Percentiles rank a stretch among this genome's conserved stretches.
Conservation (phyloP, 2,888 invertebrate genomes). For the Callyntrura guangdongensis region DNA sequence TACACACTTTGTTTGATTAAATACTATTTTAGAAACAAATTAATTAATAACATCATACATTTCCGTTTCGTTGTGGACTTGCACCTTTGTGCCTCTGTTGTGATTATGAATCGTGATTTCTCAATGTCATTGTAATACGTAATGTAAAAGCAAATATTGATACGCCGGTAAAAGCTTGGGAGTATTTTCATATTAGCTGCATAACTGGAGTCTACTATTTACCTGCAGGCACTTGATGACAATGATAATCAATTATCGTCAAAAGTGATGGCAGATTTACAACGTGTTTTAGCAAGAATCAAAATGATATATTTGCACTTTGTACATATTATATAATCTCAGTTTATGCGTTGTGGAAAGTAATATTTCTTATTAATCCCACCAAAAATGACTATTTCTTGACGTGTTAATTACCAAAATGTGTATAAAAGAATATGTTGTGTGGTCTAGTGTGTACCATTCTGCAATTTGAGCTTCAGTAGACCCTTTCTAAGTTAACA, state of each 20-base stretch:
- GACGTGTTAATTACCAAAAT: not conserved
- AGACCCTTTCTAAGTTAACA: not conserved
- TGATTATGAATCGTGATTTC: constrained; percentile 5
- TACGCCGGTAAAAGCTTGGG: not conserved
- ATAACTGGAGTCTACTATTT: not conserved
- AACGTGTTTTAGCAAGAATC: not conserved
- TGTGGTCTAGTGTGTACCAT: not conserved
- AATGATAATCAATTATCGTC: constrained; percentile 21
- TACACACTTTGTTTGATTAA: too few relatives aligned
- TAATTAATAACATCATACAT: too few relatives aligned
- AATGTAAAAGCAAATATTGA: constrained; percentile 30
- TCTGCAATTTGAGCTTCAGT: not conserved
- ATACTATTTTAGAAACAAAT: too few relatives aligned
- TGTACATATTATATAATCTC: not conserved
- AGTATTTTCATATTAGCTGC: not conserved
- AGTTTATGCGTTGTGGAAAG: not conserved
- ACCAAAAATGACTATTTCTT: not conserved
- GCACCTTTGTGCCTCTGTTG: not conserved
- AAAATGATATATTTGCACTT: too few relatives aligned
- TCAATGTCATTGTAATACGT: not conserved
- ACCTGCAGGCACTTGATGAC: not conserved
- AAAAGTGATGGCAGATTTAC: constrained; percentile 17
- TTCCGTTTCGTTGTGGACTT: not conserved
- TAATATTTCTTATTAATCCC: not conserved
- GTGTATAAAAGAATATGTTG: not conserved